Evolutionary conservation across 2,888 invertebrate species (phyloP).

Genomic region (Limnephilus rhombicus): DNA sequence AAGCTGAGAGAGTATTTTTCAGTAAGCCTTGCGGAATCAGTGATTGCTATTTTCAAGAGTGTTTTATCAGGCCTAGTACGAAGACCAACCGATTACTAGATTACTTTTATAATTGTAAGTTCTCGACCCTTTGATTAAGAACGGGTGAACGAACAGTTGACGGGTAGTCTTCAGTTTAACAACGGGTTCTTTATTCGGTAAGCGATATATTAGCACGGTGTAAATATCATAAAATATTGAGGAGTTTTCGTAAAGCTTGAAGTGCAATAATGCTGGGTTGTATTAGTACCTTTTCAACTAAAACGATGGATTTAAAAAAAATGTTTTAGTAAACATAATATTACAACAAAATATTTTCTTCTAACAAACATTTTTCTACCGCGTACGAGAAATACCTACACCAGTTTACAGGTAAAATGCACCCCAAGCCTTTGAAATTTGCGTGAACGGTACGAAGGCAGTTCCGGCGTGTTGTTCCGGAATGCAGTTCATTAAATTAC

Average conservation of each 20-base stretch:
- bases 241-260: background rate
- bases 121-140: background rate
- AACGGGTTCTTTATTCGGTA: background rate
- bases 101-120: constrained; percentile 1
- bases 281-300: background rate
- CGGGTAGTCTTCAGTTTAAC: background rate
- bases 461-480: background rate
- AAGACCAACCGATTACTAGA: background rate
- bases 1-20: constrained; percentile 56
- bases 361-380: too few relatives aligned
- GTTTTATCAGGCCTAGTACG: constrained; percentile 22
- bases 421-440: background rate
- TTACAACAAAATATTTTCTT: too few relatives aligned
- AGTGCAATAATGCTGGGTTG: background rate
- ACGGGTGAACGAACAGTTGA: background rate
- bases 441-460: background rate
- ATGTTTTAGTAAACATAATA: too few relatives aligned
- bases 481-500: background rate
- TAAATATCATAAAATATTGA: background rate
- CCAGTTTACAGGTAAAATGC: background rate
- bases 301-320: background rate
- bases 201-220: background rate
- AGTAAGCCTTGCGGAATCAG: constrained; percentile 51
- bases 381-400: background rate
- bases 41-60: constrained; percentile 62